Evolutionary conservation across 2,113 vertebrate genomes (phyloP), one percentile per base, ranked within the genome.

Genomic region (Paramisgurnus dabryanus): DNA sequence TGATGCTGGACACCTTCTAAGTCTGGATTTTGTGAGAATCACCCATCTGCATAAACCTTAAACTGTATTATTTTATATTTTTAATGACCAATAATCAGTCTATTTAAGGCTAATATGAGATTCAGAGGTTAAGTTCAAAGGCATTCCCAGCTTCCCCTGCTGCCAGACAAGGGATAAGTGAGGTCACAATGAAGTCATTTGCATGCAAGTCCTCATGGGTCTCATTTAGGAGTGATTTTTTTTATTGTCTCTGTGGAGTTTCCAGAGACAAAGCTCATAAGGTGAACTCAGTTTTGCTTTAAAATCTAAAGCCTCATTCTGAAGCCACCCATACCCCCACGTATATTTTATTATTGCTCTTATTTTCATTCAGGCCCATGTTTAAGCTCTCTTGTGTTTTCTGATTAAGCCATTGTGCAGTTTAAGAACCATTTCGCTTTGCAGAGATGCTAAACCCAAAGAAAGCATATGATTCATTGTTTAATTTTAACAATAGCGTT

Each of bases 251-350:
- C 39, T 7, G 34, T 64, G 58, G 8, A 75, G 12, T 17, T 17
- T 80, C 82, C 69, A 84, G 83, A 85, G 80, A 12, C 45, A 81
- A 78, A 82, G 76, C 70, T 90, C 85, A 91, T 80, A 86, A 87
- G 78, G 67, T 83, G 86, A 22, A 81, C 85, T 86, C 85, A 80
- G 87, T 88, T 87, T 85, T 85, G 86, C 82, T 84, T 86, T 85
- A 86, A 89, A 89, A 85, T 86, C 85, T 83, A 88, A 90, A 90
- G 22, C 22, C 22, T 22, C 22, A 22, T 22, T 22, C 22, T 22
- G 22, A 22, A 22, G 83, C 5, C 9, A 10, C 1, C 6, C 40
- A 18, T 22, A n/a, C 40, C n/a, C 49, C 39, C 53, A 4, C n/a
- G 45, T 45, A 40, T 50, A 66, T 80, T 86, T 86, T 43, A 88